phyloP scores from a whole-genome alignment of 2,113 vertebrate genomes.

The Nesogale talazaci region DNA sequence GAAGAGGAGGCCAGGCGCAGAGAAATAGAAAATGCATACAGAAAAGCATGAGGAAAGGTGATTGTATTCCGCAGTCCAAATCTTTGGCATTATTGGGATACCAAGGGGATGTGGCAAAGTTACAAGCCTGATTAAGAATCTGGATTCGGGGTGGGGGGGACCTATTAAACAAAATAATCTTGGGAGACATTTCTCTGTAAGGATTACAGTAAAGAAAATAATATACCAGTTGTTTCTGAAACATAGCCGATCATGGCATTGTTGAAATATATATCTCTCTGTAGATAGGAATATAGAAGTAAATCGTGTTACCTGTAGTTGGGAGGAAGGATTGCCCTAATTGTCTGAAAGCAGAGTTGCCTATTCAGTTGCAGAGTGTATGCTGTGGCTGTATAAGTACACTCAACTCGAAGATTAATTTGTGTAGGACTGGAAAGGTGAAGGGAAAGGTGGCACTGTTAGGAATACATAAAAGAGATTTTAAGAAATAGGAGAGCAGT shows the following conservation, averaged over 20 bases:
- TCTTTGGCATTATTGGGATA: conserved; percentile 13
- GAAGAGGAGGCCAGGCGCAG: neutral
- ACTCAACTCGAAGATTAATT: conserved; percentile 38
- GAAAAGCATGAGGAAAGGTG: neutral
- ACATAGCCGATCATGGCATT: conserved; percentile 18
- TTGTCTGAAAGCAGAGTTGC: conserved; percentile 22
- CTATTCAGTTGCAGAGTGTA: neutral
- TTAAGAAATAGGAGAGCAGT: conserved; percentile 13
- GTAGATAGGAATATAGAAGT: neutral
- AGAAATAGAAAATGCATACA: neutral
- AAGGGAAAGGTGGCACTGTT: neutral
- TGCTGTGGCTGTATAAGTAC: conserved; percentile 4
- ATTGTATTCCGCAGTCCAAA: neutral
- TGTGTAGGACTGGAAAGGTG: conserved; percentile 42
- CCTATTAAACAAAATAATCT: too few relatives aligned
- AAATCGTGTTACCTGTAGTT: neutral
- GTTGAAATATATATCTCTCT: conserved; percentile 11
- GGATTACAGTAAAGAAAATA: conserved; percentile 26
- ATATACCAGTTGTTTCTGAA: neutral
- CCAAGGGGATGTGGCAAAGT: conserved; percentile 17
- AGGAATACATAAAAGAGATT: conserved; percentile 9
- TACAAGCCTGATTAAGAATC: conserved; percentile 10
- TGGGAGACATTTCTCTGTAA: neutral
- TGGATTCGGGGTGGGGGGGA: too few relatives aligned
- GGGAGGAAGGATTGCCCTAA: neutral